Evolutionary conservation across 2,888 invertebrate genomes (phyloP).

Genomic region (Scaptomyza polygonia): DNA sequence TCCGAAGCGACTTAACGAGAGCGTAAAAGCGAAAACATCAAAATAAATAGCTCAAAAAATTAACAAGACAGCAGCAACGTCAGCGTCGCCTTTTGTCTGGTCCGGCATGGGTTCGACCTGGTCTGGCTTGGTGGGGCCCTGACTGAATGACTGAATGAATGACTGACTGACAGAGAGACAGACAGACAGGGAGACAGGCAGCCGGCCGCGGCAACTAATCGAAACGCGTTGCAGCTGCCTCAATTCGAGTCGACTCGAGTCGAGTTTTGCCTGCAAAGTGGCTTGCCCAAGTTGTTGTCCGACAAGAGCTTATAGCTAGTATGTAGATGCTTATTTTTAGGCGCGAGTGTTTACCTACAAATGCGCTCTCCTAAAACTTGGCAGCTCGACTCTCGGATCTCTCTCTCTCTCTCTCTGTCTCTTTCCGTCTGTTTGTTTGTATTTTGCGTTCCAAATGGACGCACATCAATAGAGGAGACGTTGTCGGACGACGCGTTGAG

Average conservation of each 20-base stretch:
- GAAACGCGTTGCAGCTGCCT: constrained; percentile 78
- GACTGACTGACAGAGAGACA: constrained; percentile 50
- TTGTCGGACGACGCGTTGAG: constrained; percentile 71
- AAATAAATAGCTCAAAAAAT: constrained; percentile 81
- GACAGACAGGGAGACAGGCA: constrained; percentile 53
- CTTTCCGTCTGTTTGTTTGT: constrained; percentile 9
- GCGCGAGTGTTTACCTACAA: constrained; percentile 77
- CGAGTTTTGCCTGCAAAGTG: constrained; percentile 59
- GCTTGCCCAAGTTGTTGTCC: constrained; percentile 72
- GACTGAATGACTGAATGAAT: constrained; percentile 38
- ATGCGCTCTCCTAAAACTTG: constrained; percentile 57
- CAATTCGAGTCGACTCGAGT: constrained; percentile 38
- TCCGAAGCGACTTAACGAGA: constrained; percentile 75
- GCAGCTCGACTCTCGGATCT: constrained; percentile 45
- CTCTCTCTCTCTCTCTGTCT: not conserved
- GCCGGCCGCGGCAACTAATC: constrained; percentile 73
- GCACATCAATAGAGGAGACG: constrained; percentile 55
- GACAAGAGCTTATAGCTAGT: constrained; percentile 63
- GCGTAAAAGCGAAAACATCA: constrained; percentile 81
- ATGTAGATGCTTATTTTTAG: constrained; percentile 68
- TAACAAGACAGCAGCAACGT: constrained; percentile 72
- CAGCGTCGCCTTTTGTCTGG: constrained; percentile 61
- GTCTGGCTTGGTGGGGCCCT: constrained; percentile 4
- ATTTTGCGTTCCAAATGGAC: constrained; percentile 70
- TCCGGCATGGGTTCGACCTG: constrained; percentile 14